Base-by-base conservation (phyloP, 2,888 invertebrate species). In the Miltochrista miniata region DNA sequence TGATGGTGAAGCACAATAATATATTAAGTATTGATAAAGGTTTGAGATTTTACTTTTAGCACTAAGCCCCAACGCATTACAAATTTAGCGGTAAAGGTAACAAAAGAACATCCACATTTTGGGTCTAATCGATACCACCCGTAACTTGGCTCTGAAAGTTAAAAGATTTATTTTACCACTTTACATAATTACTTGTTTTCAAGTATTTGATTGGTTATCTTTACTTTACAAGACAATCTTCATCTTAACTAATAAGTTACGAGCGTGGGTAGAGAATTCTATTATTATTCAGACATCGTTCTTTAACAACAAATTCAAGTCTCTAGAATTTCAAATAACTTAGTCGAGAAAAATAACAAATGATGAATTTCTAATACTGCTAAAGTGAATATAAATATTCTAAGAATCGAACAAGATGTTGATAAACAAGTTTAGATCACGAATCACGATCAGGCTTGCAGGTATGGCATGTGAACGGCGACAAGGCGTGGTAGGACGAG, bases 391-490 rank as follows among this genome's bases (percentile, higher is more conserved):
- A 48, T 55, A 48, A 64, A 65, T 59, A 49, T 46, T 45, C 35
- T 13, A 48, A 41, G 39, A 46, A 31, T 51, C 46, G 41, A 54
- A 48, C 51, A 47, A 51, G 53, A 58, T 71, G 68, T 75, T 74
- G 68, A 71, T 69, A 81, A 83, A 83, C 83, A 70, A 76, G 86
- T 85, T 87, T 84, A 79, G 81, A 83, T 85, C 87, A 86, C 81
- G 82, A 87, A 43, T 24, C 18, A 24, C 18, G 18, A 24, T 24
- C 50, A 48, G 51, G 40, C 39, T 39, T 48, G 74, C 74, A 40
- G 76, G 76, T 82, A 77, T 70, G 89, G 90, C 83, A 87, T 90
- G 90, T 83, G 86, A 86, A 81, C 74, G 86, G 80, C 65, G 66
- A 74, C 78, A 62, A 79, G 81, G 81, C 80, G 80, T 72, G 81